Evolutionary conservation across 2,888 invertebrate species (phyloP), one percentile per base, ranked within the genome.

Genomic region (Lasioglossum pauxillum): DNA sequence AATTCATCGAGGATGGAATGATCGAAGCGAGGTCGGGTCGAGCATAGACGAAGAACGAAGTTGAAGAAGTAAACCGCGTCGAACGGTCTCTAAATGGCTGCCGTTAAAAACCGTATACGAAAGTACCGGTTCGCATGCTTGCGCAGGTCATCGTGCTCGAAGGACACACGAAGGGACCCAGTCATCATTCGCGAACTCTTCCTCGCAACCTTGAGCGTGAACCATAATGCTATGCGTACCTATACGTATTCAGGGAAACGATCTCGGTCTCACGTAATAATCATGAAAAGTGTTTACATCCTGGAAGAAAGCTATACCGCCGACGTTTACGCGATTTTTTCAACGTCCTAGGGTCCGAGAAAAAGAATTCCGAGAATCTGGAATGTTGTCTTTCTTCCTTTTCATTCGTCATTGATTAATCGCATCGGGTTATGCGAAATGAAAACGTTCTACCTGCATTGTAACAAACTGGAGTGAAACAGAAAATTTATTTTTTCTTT

Each of bases 1-100:
- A 46, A 44, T 78, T 71, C 71, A 46, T 41, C 73, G 72, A n/a
- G 19, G 60, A 38, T 57, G 72, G 44, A 57, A 57, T 19, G 41
- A 41, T 16, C 69, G 57, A 27, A 49, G 53, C 69, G 57, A 53
- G 90, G 90, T 90, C 88, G 78, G 89, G 88, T 89, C 90, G 89
- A 87, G 89, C 88, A 57, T 53, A 84, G 71, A 73, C 78, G 83
- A 84, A 38, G 76, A 80, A 83, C 83, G 82, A 79, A 84, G 85
- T 53, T 64, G 80, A 60, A 76, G 82, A 80, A 90, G 87, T 84
- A 89, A 90, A 88, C 81, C 86, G 73, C 82, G 82, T 85, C 86
- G 77, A 89, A 88, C 87, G 89, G 89, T 92, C 91, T 91, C 89
- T 91, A 89, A 91, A 91, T 86, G 86, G 80, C 77, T 53, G 78